phyloP scores from a whole-genome alignment of 2,113 vertebrate species.

The Acrocephalus arundinaceus region DNA sequence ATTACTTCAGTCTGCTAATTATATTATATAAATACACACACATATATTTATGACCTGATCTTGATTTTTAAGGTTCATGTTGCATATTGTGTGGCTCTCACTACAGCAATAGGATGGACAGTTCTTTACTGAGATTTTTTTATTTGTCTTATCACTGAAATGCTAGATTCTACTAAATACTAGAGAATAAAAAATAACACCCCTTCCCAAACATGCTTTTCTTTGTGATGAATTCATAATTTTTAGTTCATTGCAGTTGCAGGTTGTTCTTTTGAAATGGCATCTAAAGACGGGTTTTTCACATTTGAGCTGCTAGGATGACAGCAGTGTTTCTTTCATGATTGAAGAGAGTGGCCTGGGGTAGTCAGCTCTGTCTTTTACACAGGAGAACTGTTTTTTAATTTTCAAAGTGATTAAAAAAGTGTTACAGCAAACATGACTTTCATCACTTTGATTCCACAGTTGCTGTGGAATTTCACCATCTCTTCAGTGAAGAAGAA shows the following conservation, averaged over 20 bases:
- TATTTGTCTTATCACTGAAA: neutral
- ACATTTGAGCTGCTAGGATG: neutral
- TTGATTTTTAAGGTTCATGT: neutral
- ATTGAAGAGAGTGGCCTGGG: neutral
- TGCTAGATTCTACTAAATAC: neutral
- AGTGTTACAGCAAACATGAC: neutral
- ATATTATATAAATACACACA: conserved; percentile 47
- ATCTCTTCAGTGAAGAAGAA: neutral
- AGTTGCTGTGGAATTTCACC: neutral
- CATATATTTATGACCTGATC: conserved; percentile 36
- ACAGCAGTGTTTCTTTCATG: neutral
- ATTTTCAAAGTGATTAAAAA: neutral
- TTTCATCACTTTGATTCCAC: neutral
- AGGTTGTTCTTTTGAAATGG: neutral
- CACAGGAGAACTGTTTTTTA: neutral
- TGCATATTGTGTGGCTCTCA: conserved; percentile 11
- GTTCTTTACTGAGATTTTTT: neutral
- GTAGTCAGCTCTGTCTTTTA: neutral
- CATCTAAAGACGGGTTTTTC: neutral
- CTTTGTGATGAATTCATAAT: neutral
- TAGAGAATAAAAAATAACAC: neutral
- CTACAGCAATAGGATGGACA: neutral
- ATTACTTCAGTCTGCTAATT: conserved; percentile 67
- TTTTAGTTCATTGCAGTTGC: neutral
- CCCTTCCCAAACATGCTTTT: neutral